These are phyloP conservation scores for Ailuropoda melanoleuca DNA, from an alignment of 2,113 vertebrate species.

Conservation along the genomic window DNA sequence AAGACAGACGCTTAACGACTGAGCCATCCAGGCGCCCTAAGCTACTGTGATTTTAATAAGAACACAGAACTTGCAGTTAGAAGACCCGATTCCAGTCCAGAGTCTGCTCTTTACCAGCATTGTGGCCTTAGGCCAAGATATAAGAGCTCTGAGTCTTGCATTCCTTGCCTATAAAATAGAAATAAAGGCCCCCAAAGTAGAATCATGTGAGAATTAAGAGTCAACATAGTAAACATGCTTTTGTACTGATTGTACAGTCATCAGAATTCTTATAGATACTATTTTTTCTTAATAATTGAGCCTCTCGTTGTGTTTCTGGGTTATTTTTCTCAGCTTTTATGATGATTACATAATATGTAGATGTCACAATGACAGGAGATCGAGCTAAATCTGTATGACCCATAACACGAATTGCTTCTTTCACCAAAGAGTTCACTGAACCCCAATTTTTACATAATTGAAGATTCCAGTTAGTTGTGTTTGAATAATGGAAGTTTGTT, in stretches of 20 bases:
- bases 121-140: not conserved
- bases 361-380: not conserved
- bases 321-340: conserved; percentile 3
- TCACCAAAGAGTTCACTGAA: not conserved
- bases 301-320: not conserved
- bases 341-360: not conserved
- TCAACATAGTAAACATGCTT: not conserved
- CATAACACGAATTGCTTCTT: not conserved
- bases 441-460: not conserved
- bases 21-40: not conserved
- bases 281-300: not conserved
- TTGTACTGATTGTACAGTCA: not conserved
- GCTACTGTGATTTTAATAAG: not conserved
- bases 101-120: not conserved
- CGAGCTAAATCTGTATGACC: not conserved
- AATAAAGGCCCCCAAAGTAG: not conserved
- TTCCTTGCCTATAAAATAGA: conserved; percentile 2
- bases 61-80: not conserved
- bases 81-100: not conserved
- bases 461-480: not conserved
- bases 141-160: not conserved
- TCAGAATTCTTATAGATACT: not conserved
- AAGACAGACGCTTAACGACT: too few species aligned
- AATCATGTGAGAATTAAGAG: not conserved
- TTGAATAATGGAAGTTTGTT: conserved; percentile 26